Evolutionary conservation across 2,888 invertebrate genomes (phyloP).

Genomic region (Therioaphis trifolii): DNA sequence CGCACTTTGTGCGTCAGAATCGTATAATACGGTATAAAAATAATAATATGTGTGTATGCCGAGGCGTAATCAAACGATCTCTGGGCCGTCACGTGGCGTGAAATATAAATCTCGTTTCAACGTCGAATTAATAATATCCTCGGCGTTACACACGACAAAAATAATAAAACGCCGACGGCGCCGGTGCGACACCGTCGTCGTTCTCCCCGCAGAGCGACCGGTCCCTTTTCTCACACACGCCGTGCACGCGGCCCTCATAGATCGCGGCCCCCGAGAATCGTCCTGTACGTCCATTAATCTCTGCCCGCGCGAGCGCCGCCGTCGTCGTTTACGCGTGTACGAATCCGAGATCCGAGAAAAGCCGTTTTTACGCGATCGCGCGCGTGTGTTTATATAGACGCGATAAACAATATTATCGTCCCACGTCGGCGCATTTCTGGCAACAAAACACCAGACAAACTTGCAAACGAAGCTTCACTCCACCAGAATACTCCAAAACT

Average conservation of each 20-base stretch:
- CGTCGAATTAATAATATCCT: slow-evolving; percentile 43
- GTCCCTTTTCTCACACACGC: background rate
- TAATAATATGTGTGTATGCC: no score
- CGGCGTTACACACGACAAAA: slow-evolving; percentile 6
- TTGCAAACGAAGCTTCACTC: no score
- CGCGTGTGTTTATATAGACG: background rate
- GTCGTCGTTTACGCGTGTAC: no score
- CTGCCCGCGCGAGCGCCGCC: no score
- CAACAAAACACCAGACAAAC: no score
- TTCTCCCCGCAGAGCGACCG: background rate
- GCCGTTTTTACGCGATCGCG: background rate
- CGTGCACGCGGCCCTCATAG: no score
- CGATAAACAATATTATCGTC: no score
- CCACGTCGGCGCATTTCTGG: no score
- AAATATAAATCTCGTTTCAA: slow-evolving; percentile 25
- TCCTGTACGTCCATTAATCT: slow-evolving; percentile 39
- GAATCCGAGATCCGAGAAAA: background rate
- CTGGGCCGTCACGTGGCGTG: background rate
- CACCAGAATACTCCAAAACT: no score
- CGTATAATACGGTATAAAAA: no score
- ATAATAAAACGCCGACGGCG: slow-evolving; percentile 3
- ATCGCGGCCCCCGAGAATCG: background rate
- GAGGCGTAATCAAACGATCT: background rate
- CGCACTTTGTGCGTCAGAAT: no score
- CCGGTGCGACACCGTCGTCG: background rate